Evolutionary conservation across 2,888 invertebrate species (phyloP).

Genomic region (Nephrocerus scutellatus): DNA sequence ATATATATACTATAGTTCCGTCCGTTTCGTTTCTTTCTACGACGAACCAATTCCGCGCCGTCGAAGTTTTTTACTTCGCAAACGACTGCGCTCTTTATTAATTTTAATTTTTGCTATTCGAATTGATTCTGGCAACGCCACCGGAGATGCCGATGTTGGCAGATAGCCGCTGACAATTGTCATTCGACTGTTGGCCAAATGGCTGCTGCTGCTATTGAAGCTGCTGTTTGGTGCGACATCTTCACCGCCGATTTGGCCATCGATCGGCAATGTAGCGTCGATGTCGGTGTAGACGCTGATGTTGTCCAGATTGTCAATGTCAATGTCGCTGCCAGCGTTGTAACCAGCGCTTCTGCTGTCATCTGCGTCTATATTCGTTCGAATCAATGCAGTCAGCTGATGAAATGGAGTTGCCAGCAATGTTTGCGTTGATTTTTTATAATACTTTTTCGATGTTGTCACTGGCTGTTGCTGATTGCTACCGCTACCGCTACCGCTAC

Average conservation of each 20-base stretch:
- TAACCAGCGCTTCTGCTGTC: no score
- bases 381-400: slow-evolving; percentile 36
- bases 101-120: slow-evolving; percentile 41
- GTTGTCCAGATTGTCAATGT: slow-evolving; percentile 40
- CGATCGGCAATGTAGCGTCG: slow-evolving; percentile 22
- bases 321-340: slow-evolving; percentile 38
- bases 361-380: no score
- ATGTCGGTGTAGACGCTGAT: slow-evolving; percentile 40
- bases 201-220: slow-evolving; percentile 15
- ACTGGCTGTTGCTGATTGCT: no score
- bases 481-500: slow-evolving; percentile 20
- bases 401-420: slow-evolving; percentile 38
- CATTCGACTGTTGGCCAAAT: slow-evolving; percentile 28
- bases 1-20: no score
- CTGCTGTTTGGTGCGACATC: slow-evolving; percentile 14
- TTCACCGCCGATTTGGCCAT: slow-evolving; percentile 24
- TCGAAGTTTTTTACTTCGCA: slow-evolving; percentile 21
- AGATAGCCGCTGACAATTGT: slow-evolving; percentile 38
- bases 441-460: slow-evolving; percentile 30
- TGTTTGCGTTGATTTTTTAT: slow-evolving; percentile 35
- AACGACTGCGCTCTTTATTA: slow-evolving; percentile 34
- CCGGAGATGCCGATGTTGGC: slow-evolving; percentile 35
- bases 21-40: no score
- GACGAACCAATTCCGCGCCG: slow-evolving; percentile 26
- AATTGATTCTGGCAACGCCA: slow-evolving; percentile 38